Evolutionary conservation across 2,888 invertebrate genomes (phyloP).

Genomic region (Stenotaenia linearis): DNA sequence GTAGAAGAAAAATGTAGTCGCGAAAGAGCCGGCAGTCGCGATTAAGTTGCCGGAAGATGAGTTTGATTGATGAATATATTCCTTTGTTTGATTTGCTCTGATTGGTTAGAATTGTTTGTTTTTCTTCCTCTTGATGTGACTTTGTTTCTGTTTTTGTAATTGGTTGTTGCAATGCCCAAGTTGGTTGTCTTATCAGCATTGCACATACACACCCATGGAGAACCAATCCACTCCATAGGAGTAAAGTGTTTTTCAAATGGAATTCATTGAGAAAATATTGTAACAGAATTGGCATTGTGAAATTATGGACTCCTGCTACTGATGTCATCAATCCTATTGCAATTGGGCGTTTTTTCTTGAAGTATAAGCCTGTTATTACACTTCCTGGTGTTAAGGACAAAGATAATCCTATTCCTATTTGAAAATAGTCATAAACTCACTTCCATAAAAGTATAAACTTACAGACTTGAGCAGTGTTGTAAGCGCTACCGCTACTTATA

Average conservation of each 20-base stretch:
- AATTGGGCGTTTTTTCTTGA: neutral
- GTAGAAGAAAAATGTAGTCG: neutral
- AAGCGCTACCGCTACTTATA: too few relatives aligned
- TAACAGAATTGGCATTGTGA: neutral
- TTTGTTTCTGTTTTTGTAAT: too few relatives aligned
- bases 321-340: neutral
- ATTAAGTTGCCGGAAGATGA: neutral
- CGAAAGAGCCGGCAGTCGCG: neutral
- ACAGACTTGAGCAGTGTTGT: too few relatives aligned
- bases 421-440: neutral
- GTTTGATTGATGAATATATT: neutral
- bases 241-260: neutral
- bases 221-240: neutral
- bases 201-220: neutral
- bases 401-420: neutral
- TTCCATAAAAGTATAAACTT: neutral
- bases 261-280: neutral
- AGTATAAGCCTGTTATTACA: neutral
- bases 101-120: too few relatives aligned
- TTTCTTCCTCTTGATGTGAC: neutral
- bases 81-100: too few relatives aligned
- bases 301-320: neutral
- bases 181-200: neutral
- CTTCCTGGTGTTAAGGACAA: neutral
- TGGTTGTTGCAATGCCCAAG: neutral